Base-by-base conservation (phyloP, 2,888 invertebrate genomes). In the Thalpophila matura region DNA sequence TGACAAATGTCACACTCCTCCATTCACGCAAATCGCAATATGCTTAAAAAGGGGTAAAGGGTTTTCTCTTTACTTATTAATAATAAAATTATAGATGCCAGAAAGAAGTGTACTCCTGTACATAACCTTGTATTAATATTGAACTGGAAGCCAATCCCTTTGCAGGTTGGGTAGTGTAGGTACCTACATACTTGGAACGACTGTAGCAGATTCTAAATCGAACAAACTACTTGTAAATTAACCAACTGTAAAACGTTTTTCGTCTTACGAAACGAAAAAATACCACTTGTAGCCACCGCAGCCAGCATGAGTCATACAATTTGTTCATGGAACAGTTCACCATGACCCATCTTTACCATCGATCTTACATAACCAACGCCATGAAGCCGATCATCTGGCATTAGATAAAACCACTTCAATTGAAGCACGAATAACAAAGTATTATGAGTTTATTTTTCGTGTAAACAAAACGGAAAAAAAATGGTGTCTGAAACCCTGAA, bases 381-480 rank as follows among this genome's bases (percentile, higher is more conserved):
- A 42, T 61, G 70, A 54, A 33, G 38, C 37, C 33, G 16, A 16
- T 63, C 67, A 55, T 62, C 49, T 63, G 71, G 63, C 38, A 24
- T 45, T 38, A 45, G 53, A 43, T 26, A 20, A 54, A 42, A 49
- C 33, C 47, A 62, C 66, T 66, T 70, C 64, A 45, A 63, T 63
- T 38, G 54, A 45, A 45, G n/a, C 27, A 9, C 40, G 26, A 63
- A 53, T 53, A 63, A 26, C 46, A n/a, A 5, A 27, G 16, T 14
- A n/a, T n/a, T n/a, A n/a, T n/a, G 12, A 9, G 57, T 38, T 24
- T 63, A 66, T 67, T 63, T 66, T 31, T 63, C 40, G 22, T 40
- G 22, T 12, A 38, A 43, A 22, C 14, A 33, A 38, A 46, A 40
- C 5, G 40, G 40, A 67, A 57, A 64, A 58, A 29, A 31, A 40